Conservation (phyloP, 1,140 invertebrate genomes). For the Eubasilissa regina region DNA sequence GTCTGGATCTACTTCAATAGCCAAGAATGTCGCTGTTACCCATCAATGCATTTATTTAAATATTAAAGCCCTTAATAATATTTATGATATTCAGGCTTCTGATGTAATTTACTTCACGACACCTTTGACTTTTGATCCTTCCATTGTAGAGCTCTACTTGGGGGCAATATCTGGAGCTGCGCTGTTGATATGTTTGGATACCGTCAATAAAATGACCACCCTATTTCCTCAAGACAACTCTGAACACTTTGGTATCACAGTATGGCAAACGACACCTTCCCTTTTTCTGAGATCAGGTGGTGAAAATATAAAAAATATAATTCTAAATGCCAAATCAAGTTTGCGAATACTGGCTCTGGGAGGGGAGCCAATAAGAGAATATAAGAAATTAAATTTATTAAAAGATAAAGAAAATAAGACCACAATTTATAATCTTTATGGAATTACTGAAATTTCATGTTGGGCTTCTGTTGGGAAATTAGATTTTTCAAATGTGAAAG, state of each 20-base stretch:
- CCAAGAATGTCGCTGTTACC: slow-evolving; percentile 77
- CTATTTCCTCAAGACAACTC: slow-evolving; percentile 65
- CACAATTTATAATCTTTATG: slow-evolving; percentile 84
- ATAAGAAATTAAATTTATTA: slow-evolving; percentile 67
- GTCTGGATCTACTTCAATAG: slow-evolving; percentile 78
- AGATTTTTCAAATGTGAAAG: slow-evolving; percentile 62
- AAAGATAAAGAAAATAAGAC: slow-evolving; percentile 72
- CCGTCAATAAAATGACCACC: slow-evolving; percentile 8
- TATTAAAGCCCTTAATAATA: slow-evolving; percentile 74
- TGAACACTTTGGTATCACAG: slow-evolving; percentile 72
- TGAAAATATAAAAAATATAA: slow-evolving; percentile 71
- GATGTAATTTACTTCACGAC: slow-evolving; percentile 83
- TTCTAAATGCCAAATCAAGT: slow-evolving; percentile 72
- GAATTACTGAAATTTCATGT: slow-evolving; percentile 88
- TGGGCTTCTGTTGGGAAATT: slow-evolving; percentile 82
- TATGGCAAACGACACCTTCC: slow-evolving; percentile 86
- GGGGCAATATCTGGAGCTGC: slow-evolving; percentile 76
- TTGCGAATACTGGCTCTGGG: slow-evolving; percentile 77
- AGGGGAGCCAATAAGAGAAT: slow-evolving; percentile 75
- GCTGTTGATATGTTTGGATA: slow-evolving; percentile 76
- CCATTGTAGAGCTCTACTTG: slow-evolving; percentile 83
- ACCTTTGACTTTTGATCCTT: slow-evolving; percentile 87
- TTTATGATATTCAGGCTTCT: slow-evolving; percentile 68
- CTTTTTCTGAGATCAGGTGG: slow-evolving; percentile 76
- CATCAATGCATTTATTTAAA: slow-evolving; percentile 77